Base-by-base conservation (phyloP, 37 sponge, comb jelly and placozoan species). In the Axinella damicornis region DNA sequence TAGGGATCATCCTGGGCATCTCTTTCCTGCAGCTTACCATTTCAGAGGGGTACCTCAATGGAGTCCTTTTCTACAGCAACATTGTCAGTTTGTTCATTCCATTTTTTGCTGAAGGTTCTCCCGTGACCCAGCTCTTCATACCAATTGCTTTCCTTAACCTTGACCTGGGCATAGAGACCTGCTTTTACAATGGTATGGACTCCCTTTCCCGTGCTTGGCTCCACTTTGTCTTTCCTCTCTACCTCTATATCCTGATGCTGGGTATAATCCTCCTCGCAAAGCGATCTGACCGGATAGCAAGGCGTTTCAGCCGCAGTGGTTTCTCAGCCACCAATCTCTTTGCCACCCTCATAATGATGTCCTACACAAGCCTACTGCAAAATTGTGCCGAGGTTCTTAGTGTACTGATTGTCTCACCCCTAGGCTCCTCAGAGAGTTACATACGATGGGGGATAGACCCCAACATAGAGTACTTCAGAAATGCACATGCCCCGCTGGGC, bases 121-220 rank as follows among this genome's bases (percentile, higher is more conserved):
- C 19, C 0, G 25, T 64, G 14, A 13, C 30, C 6, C n/a, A 14
- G 1, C 33, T 35, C 36, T 61, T 69, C 46, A 6, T 78, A 14
- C 25, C 77, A 19, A 24, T 88, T 39, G 53, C 72, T 11, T 65
- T 53, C 54, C 57, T 89, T 15, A 89, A 83, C 53, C 73, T 78
- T 13, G 53, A 59, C 33, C 0, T 77, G 5, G 84, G 89, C 20
- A 68, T 89, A 62, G 78, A 69, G 56, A 18, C 58, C 0, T 89
- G 89, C 46, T 89, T 89, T 79, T 89, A 76, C 60, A 57, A 77
- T 83, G 84, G 84, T 0, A 88, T 88, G 89, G 67, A 35, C 28
- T n/a, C 83, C 20, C 40, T 89, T 27, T 46, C 9, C 5, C 38
- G 39, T 12, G 35, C 69, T 19, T 69, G 46, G 24, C 73, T 89